These are phyloP conservation scores for Protobothrops mucrosquamatus DNA, from an alignment of 2,113 vertebrate species.

Conservation along the genomic window DNA sequence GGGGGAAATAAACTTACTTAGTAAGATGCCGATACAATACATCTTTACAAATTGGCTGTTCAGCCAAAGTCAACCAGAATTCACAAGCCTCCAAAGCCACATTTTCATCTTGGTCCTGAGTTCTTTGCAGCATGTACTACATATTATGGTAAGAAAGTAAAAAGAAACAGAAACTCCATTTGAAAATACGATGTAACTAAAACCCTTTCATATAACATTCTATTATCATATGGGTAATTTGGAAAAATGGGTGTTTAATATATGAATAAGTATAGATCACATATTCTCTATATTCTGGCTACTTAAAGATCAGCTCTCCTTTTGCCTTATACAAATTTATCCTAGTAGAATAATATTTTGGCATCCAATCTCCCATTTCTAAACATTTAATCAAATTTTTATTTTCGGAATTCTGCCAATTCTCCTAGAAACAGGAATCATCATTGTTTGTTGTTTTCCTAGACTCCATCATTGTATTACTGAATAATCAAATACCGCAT, in stretches of 20 bases:
- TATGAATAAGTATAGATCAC: neutral
- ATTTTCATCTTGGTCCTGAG: constrained; percentile 96
- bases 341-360: neutral
- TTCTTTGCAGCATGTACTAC: constrained; percentile 95
- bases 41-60: constrained; percentile 96
- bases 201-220: neutral
- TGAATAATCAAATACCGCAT: neutral
- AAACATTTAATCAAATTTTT: neutral
- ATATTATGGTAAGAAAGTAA: constrained; percentile 17
- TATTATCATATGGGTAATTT: neutral
- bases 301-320: neutral
- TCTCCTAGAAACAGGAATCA: neutral
- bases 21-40: constrained; percentile 89
- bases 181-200: neutral
- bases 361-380: neutral
- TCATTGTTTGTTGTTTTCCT: neutral
- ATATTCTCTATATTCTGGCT: neutral
- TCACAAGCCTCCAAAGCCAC: constrained; percentile 97
- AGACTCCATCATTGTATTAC: neutral
- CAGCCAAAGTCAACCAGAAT: constrained; percentile 95
- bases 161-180: neutral
- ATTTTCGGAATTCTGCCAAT: neutral
- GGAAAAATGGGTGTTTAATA: neutral
- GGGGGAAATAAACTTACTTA: constrained; percentile 73
- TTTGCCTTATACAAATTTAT: neutral